A percentile compares a stretch with the other conserved stretches of the same genome.
These are phyloP conservation scores for Tolmerus cingulatus DNA, from an alignment of 2,888 invertebrate genomes.

Conservation along the genomic window DNA sequence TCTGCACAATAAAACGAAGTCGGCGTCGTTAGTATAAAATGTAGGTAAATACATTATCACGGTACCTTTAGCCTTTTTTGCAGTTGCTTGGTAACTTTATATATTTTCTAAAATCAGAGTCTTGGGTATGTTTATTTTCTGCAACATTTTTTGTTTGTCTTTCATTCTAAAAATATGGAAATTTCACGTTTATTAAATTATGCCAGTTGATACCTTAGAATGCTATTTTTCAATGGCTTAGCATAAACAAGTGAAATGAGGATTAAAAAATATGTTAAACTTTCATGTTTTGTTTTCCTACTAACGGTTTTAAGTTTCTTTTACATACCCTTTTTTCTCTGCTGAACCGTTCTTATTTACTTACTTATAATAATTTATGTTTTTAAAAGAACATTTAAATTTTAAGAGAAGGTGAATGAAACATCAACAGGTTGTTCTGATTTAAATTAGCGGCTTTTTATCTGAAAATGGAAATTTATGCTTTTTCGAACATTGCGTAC, in stretches of 20 bases:
- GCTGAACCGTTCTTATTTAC: background rate
- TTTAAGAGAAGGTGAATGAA: background rate
- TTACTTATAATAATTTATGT: background rate
- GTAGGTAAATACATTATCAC: background rate
- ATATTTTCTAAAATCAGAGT: background rate
- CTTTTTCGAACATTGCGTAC: no score
- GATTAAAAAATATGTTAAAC: background rate
- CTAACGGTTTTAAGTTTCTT: background rate
- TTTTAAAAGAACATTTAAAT: background rate
- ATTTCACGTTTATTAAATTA: background rate
- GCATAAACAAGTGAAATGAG: background rate
- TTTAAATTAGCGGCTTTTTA: no score
- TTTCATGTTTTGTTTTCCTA: background rate
- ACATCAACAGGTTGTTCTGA: background rate
- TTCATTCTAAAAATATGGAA: background rate
- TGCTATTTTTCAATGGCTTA: background rate
- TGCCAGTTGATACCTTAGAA: background rate
- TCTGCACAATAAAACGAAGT: background rate
- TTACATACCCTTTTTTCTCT: background rate
- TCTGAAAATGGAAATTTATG: no score
- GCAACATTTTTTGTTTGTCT: background rate
- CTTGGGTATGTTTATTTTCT: background rate
- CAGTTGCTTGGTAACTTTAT: background rate
- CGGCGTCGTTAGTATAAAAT: background rate
- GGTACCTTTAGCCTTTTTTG: background rate